Conservation (phyloP, 2,797 vertebrate species). For the Phataginus tetradactyla region DNA sequence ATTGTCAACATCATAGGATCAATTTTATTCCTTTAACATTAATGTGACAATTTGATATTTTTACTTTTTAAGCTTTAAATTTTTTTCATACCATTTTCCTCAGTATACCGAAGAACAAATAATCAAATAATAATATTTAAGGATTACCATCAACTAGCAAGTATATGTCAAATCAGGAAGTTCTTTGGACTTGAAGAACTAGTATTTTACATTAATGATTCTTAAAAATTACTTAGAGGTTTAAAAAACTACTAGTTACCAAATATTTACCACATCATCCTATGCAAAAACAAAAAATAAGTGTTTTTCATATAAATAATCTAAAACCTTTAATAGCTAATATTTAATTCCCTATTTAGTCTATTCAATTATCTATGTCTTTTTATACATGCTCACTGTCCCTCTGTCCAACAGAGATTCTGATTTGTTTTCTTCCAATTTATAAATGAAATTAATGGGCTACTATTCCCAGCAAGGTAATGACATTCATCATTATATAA, state of each 20-base stretch:
- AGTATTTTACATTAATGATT: not conserved
- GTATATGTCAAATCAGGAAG: not conserved
- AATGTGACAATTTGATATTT: not conserved
- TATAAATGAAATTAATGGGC: not conserved
- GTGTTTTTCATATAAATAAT: not conserved
- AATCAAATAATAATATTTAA: conserved; percentile 2
- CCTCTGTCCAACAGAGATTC: conserved; percentile 7
- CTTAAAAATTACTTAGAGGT: not conserved
- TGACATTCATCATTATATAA: not conserved
- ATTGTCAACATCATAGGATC: not conserved
- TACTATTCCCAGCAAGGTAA: not conserved
- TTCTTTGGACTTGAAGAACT: not conserved
- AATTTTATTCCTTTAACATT: not conserved
- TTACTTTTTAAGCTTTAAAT: not conserved
- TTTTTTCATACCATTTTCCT: not conserved
- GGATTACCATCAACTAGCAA: not conserved
- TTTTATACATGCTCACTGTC: not conserved
- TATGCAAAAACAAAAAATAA: not conserved
- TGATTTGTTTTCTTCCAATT: not conserved
- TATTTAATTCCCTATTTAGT: not conserved
- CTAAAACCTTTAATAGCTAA: not conserved
- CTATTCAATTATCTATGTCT: not conserved
- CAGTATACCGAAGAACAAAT: not conserved
- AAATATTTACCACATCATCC: not conserved
- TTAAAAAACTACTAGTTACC: not conserved